Evolutionary conservation across 2,888 invertebrate species (phyloP), one percentile per base, ranked within the genome.

Genomic region (Steinernema hermaphroditum): DNA sequence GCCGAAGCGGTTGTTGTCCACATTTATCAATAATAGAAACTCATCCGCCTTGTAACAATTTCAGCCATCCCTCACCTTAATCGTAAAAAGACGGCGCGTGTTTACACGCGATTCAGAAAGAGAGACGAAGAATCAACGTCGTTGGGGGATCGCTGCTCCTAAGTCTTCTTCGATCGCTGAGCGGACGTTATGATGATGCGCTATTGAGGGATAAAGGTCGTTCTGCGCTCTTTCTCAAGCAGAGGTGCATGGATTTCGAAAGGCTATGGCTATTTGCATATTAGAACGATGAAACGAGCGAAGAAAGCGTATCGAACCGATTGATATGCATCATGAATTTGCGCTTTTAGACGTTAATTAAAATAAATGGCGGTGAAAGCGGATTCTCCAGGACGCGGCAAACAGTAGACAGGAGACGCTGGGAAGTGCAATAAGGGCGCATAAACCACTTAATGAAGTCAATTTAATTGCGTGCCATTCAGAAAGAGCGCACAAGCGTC

Each of bases 381-480:
- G 32, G 32, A 62, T 29, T 32, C 62, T n/a, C n/a, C 29, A 62
- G 32, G 16, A 62, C 16, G 32, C 62, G 62, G 2, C 32, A 12
- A 32, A 62, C 2, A 29, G 16, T 62, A 32, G 34, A 34, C 32
- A 62, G 32, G 27, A 22, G 27, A 32, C 62, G 16, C 29, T 6
- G 1, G 32, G 62, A 27, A 62, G 62, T 62, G 22, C 34, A 62
- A 62, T 62, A 62, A 32, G 32, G 32, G 62, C 62, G 32, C 62
- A 62, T 62, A 62, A 62, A 54, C 22, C 62, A 62, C 32, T 62
- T 62, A 62, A 62, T 62, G 62, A 62, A 62, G 62, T 62, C 32
- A 62, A 62, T 62, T 62, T 62, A 62, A 29, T 62, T 62, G 62
- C 62, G 62, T 32, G 62, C 62, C 62, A 62, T 62, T 62, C 62